These are phyloP conservation scores for Temnothorax curvispinosus DNA, from an alignment of 1,140 invertebrate genomes.

Conservation along the genomic window DNA sequence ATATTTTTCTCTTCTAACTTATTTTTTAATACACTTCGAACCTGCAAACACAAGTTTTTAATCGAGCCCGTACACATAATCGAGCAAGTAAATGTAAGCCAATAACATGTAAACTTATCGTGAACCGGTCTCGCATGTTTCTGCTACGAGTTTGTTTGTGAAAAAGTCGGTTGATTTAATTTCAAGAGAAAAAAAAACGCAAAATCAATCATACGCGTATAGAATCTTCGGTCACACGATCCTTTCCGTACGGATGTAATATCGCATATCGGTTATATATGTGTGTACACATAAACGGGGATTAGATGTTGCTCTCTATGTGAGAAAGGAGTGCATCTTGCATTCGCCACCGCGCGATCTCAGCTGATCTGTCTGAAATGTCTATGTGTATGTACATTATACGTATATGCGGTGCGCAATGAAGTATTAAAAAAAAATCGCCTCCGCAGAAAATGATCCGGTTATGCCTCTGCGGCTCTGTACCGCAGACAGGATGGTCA, in stretches of 20 bases:
- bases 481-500: not conserved
- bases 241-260: not conserved
- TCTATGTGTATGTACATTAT: not conserved
- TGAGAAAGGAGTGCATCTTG: not conserved
- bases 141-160: not conserved
- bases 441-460: not conserved
- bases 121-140: not conserved
- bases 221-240: not conserved
- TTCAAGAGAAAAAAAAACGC: not conserved
- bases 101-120: not conserved
- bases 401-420: not conserved
- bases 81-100: not conserved
- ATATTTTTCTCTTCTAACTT: not conserved
- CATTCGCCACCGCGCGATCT: not conserved
- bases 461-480: not conserved
- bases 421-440: not conserved
- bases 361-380: not conserved
- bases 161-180: not conserved
- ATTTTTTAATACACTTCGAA: not conserved
- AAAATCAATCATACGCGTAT: not conserved
- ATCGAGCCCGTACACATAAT: not conserved
- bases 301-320: slow-evolving; percentile 49
- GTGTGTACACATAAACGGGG: slow-evolving; percentile 36
- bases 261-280: slow-evolving; percentile 46
- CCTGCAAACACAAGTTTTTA: not conserved